Percentiles rank a stretch among this genome's conserved stretches.
Evolutionary conservation across 2,888 invertebrate genomes (phyloP).

Genomic region (Hipparchia semele): DNA sequence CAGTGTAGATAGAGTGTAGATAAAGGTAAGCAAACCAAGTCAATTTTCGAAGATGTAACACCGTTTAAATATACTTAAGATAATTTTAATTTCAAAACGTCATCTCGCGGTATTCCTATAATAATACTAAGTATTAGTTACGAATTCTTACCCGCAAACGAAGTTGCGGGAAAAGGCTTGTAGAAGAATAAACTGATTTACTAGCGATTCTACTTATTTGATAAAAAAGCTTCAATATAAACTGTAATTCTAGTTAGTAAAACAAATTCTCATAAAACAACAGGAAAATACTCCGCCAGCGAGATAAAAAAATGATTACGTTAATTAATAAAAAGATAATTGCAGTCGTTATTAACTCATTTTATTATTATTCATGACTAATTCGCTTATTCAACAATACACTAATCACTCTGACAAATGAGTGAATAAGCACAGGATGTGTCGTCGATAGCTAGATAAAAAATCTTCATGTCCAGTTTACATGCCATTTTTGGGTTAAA

Average conservation of each 20-base stretch:
- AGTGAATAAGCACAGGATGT: conserved; percentile 65
- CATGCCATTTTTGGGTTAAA: neutral
- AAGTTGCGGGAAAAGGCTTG: too few species aligned
- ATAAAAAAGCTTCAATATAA: neutral
- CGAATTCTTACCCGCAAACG: too few species aligned
- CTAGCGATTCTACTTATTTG: too few species aligned
- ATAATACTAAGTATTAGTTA: neutral
- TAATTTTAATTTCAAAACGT: neutral
- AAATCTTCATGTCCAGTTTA: conserved; percentile 1
- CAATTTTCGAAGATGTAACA: neutral
- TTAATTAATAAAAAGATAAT: conserved; percentile 16
- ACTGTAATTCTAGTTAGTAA: neutral
- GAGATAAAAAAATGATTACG: neutral
- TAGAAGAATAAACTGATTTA: too few species aligned
- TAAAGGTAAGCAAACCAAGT: neutral
- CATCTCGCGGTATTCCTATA: neutral
- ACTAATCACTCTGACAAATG: conserved; percentile 60
- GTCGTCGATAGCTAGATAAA: conserved; percentile 21
- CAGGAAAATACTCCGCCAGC: conserved; percentile 2
- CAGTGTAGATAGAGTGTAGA: neutral
- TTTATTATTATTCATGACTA: conserved; percentile 43
- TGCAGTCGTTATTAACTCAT: conserved; percentile 14
- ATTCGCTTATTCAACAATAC: conserved; percentile 41
- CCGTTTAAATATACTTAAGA: too few species aligned
- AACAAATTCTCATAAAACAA: neutral